Conservation (phyloP, 1,140 invertebrate species). For the Zophobas morio region DNA sequence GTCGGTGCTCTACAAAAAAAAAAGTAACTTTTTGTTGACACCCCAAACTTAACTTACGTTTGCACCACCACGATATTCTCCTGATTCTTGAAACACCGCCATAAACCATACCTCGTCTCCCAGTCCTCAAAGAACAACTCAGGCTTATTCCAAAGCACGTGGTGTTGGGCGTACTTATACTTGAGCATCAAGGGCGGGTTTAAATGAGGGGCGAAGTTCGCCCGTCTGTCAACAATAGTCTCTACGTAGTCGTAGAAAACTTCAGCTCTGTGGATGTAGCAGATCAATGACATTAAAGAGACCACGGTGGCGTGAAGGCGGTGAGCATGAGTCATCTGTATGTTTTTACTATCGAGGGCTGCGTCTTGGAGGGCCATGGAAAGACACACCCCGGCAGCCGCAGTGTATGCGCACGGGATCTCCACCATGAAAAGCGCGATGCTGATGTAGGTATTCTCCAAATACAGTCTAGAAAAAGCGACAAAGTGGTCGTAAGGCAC, state of each 20-base stretch:
- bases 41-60: neutral
- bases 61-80: conserved; percentile 6
- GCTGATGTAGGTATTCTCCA: conserved; percentile 71
- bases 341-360: conserved; percentile 61
- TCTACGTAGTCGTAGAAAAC: conserved; percentile 72
- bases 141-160: conserved; percentile 74
- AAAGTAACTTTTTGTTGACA: neutral
- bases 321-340: conserved; percentile 64
- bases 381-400: conserved; percentile 71
- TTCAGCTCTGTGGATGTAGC: conserved; percentile 73
- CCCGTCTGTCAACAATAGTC: conserved; percentile 70
- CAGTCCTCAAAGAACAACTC: conserved; percentile 76
- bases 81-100: conserved; percentile 71
- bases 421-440: conserved; percentile 72
- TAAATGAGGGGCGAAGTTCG: conserved; percentile 73
- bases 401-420: conserved; percentile 73
- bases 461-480: conserved; percentile 63
- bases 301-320: conserved; percentile 73
- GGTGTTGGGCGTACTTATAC: conserved; percentile 72
- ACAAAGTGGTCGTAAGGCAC: conserved; percentile 6
- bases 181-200: conserved; percentile 72
- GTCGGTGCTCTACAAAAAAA: no score
- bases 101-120: conserved; percentile 74
- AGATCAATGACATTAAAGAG: conserved; percentile 73
- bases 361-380: conserved; percentile 73